phyloP scores from a whole-genome alignment of 1,140 invertebrate species.

The Pinna nobilis region DNA sequence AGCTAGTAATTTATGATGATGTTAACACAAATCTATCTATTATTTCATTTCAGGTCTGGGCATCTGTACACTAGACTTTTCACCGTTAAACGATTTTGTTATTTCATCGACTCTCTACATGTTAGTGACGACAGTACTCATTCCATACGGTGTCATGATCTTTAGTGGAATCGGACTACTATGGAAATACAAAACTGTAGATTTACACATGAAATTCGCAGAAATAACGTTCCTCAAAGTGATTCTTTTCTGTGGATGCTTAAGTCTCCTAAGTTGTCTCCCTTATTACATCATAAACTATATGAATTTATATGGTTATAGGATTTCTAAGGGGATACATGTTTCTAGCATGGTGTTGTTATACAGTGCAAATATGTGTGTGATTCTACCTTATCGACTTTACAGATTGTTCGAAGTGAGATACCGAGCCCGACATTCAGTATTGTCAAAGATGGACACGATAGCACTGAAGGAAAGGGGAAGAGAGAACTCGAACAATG shows the following conservation, averaged over 20 bases:
- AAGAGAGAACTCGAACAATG: too few species aligned
- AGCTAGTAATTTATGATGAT: too few species aligned
- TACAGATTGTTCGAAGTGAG: too few species aligned
- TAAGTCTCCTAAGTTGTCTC: background rate
- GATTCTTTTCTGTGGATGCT: slow-evolving; percentile 12
- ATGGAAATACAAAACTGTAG: background rate
- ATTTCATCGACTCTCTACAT: slow-evolving; percentile 22
- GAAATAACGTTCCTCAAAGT: slow-evolving; percentile 6
- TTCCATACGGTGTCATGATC: slow-evolving; percentile 5
- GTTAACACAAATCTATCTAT: too few species aligned
- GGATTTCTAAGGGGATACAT: slow-evolving; percentile 5
- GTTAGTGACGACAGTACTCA: slow-evolving; percentile 14
- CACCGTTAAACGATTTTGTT: slow-evolving; percentile 6
- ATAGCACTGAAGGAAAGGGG: too few species aligned
- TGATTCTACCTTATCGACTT: too few species aligned
- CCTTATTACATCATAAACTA: slow-evolving; percentile 21
- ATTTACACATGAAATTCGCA: background rate
- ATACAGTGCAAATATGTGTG: too few species aligned
- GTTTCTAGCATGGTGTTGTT: too few species aligned
- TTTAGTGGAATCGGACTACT: slow-evolving; percentile 4
- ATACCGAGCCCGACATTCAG: too few species aligned
- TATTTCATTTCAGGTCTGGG: slow-evolving; percentile 13
- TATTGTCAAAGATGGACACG: too few species aligned
- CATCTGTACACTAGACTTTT: slow-evolving; percentile 28
- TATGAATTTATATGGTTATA: slow-evolving; percentile 4